Conservation (phyloP, 53 echinoderm and acorn worm species). For the Antedon mediterranea region DNA sequence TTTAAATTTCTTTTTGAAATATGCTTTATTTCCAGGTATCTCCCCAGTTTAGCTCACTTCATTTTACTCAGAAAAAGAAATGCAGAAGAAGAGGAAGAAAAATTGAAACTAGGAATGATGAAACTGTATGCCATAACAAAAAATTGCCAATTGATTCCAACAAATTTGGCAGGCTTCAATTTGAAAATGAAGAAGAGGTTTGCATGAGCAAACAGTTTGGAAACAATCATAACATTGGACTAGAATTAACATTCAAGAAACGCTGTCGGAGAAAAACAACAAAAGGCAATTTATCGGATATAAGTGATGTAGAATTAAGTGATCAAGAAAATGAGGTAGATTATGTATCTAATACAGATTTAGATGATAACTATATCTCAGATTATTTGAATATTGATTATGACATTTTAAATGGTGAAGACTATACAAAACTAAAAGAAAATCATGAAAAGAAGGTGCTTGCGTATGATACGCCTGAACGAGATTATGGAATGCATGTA, state of each 20-base stretch:
- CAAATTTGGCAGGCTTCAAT: neutral
- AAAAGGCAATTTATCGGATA: neutral
- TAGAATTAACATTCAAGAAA: neutral
- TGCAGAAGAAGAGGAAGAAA: constrained; percentile 10
- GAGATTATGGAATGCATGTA: constrained; percentile 49
- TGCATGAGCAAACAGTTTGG: neutral
- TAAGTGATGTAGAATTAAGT: neutral
- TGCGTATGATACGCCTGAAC: constrained; percentile 57
- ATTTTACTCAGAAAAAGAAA: constrained; percentile 18
- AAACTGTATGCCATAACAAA: neutral
- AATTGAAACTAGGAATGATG: neutral
- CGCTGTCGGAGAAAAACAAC: neutral
- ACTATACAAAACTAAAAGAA: neutral
- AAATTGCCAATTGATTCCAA: neutral
- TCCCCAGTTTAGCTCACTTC: constrained; percentile 55
- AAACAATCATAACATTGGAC: neutral
- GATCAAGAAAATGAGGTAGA: neutral
- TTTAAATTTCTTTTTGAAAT: neutral
- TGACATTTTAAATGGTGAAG: neutral
- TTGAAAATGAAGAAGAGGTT: neutral
- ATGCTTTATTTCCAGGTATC: constrained; percentile 39
- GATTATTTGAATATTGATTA: neutral
- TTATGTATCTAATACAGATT: too few species aligned
- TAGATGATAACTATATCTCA: neutral
- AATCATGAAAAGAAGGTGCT: constrained; percentile 14